A percentile compares a stretch with the other conserved stretches of the same genome.
These are phyloP conservation scores for Pempheris klunzingeri DNA, from an alignment of 2,797 vertebrate genomes.

Conservation along the genomic window DNA sequence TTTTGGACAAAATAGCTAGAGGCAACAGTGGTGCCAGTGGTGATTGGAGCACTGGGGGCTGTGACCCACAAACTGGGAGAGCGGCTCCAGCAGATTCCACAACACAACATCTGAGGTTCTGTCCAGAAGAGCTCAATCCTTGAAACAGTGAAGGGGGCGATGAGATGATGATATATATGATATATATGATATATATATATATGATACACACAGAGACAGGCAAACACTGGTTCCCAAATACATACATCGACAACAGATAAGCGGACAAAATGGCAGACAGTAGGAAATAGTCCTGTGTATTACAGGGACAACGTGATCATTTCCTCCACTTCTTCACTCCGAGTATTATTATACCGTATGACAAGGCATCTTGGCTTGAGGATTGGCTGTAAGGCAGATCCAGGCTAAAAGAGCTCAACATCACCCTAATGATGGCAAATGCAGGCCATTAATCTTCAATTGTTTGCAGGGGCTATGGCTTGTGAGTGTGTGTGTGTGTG, in stretches of 20 bases:
- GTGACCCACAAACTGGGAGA: too few relatives aligned
- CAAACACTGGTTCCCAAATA: background rate
- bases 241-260: constrained; percentile 8
- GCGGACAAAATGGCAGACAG: constrained; percentile 16
- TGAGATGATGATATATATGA: too few relatives aligned
- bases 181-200: too few relatives aligned
- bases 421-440: constrained; percentile 54
- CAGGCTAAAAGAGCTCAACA: constrained; percentile 49
- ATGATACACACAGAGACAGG: too few relatives aligned
- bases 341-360: constrained; percentile 48
- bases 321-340: constrained; percentile 21
- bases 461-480: constrained; percentile 24
- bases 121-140: too few relatives aligned
- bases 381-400: constrained; percentile 35
- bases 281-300: constrained; percentile 12
- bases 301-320: constrained; percentile 29
- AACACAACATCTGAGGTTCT: too few relatives aligned
- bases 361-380: constrained; percentile 27
- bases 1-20: too few relatives aligned
- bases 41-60: too few relatives aligned
- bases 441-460: constrained; percentile 51
- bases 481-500: constrained; percentile 7
- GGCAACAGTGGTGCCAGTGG: too few relatives aligned
- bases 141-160: too few relatives aligned
- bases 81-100: too few relatives aligned